Conservation (phyloP, 2,797 vertebrate species). For the Prunella strophiata region DNA sequence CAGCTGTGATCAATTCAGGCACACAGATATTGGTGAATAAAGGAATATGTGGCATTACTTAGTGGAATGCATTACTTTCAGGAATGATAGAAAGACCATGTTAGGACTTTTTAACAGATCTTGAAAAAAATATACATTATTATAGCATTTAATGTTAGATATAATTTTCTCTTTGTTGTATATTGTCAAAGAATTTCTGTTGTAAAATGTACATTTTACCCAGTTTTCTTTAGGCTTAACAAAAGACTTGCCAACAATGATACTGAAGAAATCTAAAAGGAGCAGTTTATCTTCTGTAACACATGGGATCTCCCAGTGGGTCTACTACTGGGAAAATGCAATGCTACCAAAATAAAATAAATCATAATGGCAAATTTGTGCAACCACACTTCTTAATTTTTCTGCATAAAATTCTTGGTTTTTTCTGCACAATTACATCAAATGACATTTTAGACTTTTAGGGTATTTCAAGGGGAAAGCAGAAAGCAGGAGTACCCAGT, state of each 20-base stretch:
- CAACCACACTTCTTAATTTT: neutral
- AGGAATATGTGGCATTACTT: neutral
- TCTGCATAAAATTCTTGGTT: neutral
- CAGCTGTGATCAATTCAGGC: neutral
- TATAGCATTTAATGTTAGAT: neutral
- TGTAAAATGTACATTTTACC: neutral
- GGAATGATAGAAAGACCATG: neutral
- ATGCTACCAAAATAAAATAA: neutral
- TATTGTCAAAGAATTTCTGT: neutral
- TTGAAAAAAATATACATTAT: neutral
- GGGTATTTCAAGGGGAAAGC: neutral
- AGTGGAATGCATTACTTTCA: neutral
- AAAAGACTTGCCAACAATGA: neutral
- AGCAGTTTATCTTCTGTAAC: neutral
- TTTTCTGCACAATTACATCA: neutral
- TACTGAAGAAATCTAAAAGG: neutral
- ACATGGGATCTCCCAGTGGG: neutral
- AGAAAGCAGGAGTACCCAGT: neutral
- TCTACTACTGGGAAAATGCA: neutral
- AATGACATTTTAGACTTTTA: neutral
- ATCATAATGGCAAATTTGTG: neutral
- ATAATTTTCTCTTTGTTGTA: neutral
- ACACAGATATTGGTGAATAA: neutral
- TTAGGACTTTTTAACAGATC: neutral
- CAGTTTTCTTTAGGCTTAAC: neutral